Evolutionary conservation across 1,140 invertebrate species (phyloP).

Genomic region (Samia ricini): DNA sequence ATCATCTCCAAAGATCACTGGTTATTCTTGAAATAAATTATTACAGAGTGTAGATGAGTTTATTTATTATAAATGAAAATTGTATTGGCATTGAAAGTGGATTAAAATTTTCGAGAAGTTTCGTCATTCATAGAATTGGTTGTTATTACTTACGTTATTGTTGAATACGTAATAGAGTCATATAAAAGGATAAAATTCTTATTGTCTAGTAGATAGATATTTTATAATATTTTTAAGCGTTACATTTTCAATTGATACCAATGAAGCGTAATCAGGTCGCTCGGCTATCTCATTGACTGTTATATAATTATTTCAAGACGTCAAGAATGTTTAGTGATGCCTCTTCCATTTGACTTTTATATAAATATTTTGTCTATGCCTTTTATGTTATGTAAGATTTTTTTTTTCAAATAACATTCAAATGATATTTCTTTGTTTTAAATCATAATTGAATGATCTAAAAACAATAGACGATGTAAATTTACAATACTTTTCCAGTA

Average conservation of each 20-base stretch:
- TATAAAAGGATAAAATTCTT: neutral
- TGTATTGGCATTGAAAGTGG: neutral
- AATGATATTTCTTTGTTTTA: too few relatives aligned
- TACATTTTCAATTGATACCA: conserved; percentile 53
- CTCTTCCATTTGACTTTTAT: neutral
- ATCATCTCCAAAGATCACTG: too few relatives aligned
- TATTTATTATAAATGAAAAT: neutral
- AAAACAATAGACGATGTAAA: too few relatives aligned
- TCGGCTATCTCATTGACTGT: conserved; percentile 21
- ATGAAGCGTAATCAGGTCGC: conserved; percentile 34
- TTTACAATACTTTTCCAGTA: too few relatives aligned
- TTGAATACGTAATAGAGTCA: neutral
- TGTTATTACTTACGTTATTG: neutral
- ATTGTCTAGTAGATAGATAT: neutral
- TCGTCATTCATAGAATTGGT: neutral
- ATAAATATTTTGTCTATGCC: neutral
- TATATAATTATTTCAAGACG: neutral
- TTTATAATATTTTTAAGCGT: conserved; percentile 16
- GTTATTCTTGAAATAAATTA: neutral
- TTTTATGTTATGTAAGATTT: too few relatives aligned
- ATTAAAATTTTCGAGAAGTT: neutral
- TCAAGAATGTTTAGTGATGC: neutral
- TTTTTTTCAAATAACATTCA: too few relatives aligned
- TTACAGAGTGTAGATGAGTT: neutral
- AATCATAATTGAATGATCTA: too few relatives aligned